These are phyloP conservation scores for Ochropleura leucogaster DNA, from an alignment of 2,888 invertebrate genomes.

Conservation along the genomic window DNA sequence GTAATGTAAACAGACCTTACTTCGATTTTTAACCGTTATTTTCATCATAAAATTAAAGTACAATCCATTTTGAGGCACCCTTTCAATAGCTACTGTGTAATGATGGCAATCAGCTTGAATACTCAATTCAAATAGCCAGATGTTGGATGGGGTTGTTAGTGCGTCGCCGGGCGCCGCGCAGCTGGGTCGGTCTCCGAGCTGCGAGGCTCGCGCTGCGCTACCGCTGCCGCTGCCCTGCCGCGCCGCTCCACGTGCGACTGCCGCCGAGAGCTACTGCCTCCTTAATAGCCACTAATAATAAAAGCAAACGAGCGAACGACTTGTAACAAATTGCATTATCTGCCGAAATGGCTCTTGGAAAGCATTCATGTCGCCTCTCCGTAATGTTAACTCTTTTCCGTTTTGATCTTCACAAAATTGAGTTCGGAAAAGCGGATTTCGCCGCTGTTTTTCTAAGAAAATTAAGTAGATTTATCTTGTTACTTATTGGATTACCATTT, in stretches of 20 bases:
- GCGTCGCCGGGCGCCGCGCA: slow-evolving; percentile 32
- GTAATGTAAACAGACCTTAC: slow-evolving; percentile 57
- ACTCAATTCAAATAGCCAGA: slow-evolving; percentile 82
- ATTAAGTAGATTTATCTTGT: slow-evolving; percentile 59
- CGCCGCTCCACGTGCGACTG: slow-evolving; percentile 72
- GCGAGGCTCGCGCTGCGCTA: slow-evolving; percentile 9
- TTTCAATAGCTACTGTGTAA: slow-evolving; percentile 77
- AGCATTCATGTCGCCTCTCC: slow-evolving; percentile 74
- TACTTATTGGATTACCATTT: slow-evolving; percentile 61
- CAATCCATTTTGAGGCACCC: slow-evolving; percentile 74
- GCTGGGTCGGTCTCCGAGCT: slow-evolving; percentile 31
- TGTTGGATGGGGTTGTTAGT: slow-evolving; percentile 73
- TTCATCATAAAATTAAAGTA: slow-evolving; percentile 73
- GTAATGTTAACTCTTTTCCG: slow-evolving; percentile 75
- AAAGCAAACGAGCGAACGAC: slow-evolving; percentile 84
- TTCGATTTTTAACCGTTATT: slow-evolving; percentile 68
- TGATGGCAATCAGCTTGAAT: slow-evolving; percentile 82
- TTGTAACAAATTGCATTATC: slow-evolving; percentile 86
- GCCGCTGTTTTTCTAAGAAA: slow-evolving; percentile 60
- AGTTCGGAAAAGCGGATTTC: slow-evolving; percentile 66
- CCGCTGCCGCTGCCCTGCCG: slow-evolving; percentile 52
- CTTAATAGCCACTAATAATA: slow-evolving; percentile 84
- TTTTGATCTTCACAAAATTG: slow-evolving; percentile 73
- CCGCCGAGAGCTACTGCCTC: slow-evolving; percentile 70
- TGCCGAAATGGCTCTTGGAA: slow-evolving; percentile 79